Evolutionary conservation across 1,140 invertebrate species (phyloP).

Genomic region (Globodera rostochiensis): DNA sequence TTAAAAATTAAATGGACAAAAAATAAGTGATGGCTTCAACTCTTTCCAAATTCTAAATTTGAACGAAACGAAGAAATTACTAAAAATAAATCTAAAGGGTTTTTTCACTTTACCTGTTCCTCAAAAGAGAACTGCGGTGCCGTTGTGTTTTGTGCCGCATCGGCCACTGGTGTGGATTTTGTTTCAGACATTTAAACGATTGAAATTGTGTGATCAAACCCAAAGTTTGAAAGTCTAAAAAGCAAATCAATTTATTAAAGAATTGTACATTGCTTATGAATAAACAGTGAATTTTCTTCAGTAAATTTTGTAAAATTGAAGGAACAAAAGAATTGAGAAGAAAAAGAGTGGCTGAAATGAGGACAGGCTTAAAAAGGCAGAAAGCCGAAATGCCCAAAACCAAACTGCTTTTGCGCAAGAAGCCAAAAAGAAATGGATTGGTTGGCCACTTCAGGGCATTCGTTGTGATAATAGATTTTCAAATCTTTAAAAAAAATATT

Average conservation of each 20-base stretch:
- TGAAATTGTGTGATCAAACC: neutral
- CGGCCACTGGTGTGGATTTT: neutral
- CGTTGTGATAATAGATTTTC: neutral
- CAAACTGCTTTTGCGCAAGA: neutral
- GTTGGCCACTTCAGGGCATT: neutral
- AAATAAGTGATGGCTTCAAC: too few species aligned
- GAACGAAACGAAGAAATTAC: too few species aligned
- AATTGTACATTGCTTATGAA: too few species aligned
- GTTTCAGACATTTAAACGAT: neutral
- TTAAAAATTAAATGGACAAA: too few species aligned
- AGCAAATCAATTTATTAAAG: neutral
- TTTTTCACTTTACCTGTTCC: slow-evolving; percentile 40
- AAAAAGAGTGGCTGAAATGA: neutral
- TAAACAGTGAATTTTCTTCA: neutral
- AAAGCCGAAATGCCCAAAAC: neutral
- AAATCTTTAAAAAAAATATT: neutral
- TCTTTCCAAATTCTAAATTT: neutral
- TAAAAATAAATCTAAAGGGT: neutral
- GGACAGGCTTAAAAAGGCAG: neutral
- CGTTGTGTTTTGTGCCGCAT: slow-evolving; percentile 23
- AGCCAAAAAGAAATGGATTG: neutral
- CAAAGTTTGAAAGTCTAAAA: neutral
- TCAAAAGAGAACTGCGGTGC: slow-evolving; percentile 42
- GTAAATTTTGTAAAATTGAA: neutral
- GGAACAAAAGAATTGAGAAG: neutral